A percentile compares a stretch with the other conserved stretches of the same genome.
These are phyloP conservation scores for Drosophila ficusphila DNA, from an alignment of 1,140 invertebrate genomes.

Conservation along the genomic window DNA sequence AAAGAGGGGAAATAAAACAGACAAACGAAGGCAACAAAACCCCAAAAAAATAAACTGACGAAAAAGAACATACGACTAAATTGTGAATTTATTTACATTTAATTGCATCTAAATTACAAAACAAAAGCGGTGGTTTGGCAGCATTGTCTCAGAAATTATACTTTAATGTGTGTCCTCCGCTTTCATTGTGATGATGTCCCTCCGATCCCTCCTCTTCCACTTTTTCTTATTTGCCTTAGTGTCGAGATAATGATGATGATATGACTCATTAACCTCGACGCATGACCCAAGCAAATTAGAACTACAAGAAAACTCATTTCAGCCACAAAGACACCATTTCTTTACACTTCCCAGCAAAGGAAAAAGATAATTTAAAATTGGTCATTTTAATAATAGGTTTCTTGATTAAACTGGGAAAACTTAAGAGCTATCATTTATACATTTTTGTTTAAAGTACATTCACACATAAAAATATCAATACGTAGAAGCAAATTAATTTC, in stretches of 20 bases:
- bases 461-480: no score
- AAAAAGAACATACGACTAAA: constrained; percentile 67
- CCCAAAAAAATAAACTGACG: constrained; percentile 43
- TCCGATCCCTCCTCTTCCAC: not conserved
- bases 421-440: not conserved
- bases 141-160: constrained; percentile 52
- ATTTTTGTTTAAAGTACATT: no score
- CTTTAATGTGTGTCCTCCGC: constrained; percentile 67
- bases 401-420: not conserved
- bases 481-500: no score
- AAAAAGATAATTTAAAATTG: not conserved
- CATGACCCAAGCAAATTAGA: constrained; percentile 81
- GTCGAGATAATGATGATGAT: constrained; percentile 75
- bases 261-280: constrained; percentile 80
- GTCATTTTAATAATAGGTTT: not conserved
- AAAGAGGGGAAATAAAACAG: constrained; percentile 20
- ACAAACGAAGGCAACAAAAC: constrained; percentile 23
- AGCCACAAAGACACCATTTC: constrained; percentile 26
- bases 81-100: constrained; percentile 82
- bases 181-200: constrained; percentile 56
- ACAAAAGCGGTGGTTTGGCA: constrained; percentile 43
- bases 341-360: constrained; percentile 18
- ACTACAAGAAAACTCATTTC: constrained; percentile 44
- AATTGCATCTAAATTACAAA: constrained; percentile 79
- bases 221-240: constrained; percentile 31